Base-by-base conservation (phyloP, 2,888 invertebrate genomes). In the Phrixothrix hirtus region DNA sequence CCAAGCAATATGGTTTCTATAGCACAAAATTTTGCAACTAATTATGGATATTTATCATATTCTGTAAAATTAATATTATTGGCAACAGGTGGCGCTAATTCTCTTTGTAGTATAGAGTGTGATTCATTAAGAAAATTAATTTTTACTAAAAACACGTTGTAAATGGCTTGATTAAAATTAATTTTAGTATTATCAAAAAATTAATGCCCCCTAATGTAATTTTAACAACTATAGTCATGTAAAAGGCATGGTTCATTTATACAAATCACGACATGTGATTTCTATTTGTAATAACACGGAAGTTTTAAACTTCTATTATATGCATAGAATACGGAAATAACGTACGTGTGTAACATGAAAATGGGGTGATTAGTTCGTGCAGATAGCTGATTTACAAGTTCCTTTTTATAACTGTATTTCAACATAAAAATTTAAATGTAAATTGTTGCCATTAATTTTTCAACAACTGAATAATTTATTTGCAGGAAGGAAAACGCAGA, bases 261-360 rank as follows among this genome's bases (percentile, higher is more conserved):
- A 30, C 31, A 41, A 3, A 13, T 39, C 39, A 39, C n/a, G 2
- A 26, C 12, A 31, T 17, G 15, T 35, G n/a, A 16, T 14, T 41
- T 11, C 41, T 31, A 41, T 41, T 30, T 41, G 17, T 41, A 41
- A 41, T 41, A 41, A 41, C 41, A 21, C 30, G 41, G 41, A 41
- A 41, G 41, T 30, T 38, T 13, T 27, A 12, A 27, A 11, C 13
- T 16, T 15, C 44, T 11, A 21, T 13, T 13, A 11, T 27, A 34
- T 35, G 34, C 25, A 17, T 16, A 17, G 35, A 35, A 29, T 27
- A 17, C 31, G 44, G 34, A 41, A 31, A 10, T 31, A 31, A 30
- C 11, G 17, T 41, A 41, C 41, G 41, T 41, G 41, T 17, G 12
- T 17, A 9, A 31, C 41, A 41, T 41, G 30, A 31, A 31, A 41